phyloP scores from a whole-genome alignment of 2,113 vertebrate genomes.

The Harpagus bidentatus region DNA sequence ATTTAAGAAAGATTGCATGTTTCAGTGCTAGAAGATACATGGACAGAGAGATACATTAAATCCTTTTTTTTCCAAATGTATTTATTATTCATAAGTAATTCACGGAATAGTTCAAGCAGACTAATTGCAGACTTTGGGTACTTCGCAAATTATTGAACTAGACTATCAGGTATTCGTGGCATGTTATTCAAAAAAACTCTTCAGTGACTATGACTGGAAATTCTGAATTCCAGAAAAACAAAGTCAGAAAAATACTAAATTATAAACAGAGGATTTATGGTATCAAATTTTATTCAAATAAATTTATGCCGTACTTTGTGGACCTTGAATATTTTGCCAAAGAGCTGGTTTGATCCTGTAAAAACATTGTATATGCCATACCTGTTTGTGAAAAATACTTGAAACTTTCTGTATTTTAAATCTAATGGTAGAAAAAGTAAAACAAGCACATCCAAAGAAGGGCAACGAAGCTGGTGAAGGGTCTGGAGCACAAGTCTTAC shows the following conservation, averaged over 20 bases:
- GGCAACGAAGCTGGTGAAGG: background rate
- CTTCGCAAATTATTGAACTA: background rate
- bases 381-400: background rate
- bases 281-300: background rate
- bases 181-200: background rate
- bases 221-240: background rate
- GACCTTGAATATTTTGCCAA: background rate
- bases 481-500: background rate
- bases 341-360: background rate
- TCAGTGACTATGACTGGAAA: background rate
- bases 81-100: conserved; percentile 9
- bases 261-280: background rate
- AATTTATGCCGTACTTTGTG: background rate
- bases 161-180: background rate
- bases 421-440: background rate
- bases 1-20: background rate
- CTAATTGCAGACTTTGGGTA: background rate
- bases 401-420: background rate
- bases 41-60: background rate
- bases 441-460: background rate
- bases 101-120: background rate
- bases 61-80: background rate
- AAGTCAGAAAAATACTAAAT: background rate
- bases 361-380: background rate
- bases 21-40: background rate